phyloP scores from a whole-genome alignment of 2,113 vertebrate species.

The Carollia perspicillata region DNA sequence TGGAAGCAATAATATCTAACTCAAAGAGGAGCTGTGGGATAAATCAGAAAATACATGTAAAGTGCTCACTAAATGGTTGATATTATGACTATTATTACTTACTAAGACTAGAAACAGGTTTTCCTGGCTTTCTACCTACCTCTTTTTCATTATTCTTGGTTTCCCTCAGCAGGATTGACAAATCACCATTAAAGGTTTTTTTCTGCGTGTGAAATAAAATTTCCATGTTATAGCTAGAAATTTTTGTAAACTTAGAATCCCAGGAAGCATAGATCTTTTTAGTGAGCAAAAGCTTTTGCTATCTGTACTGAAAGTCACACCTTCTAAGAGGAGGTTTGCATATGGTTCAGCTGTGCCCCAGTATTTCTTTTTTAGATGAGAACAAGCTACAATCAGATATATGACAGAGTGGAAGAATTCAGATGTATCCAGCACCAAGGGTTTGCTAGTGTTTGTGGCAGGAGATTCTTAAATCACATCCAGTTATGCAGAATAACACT shows the following conservation, averaged over 20 bases:
- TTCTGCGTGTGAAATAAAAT: background rate
- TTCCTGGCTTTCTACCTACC: background rate
- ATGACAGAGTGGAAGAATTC: background rate
- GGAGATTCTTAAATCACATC: background rate
- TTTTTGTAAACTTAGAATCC: background rate
- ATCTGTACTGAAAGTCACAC: background rate
- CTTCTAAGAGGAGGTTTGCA: background rate
- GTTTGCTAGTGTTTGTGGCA: background rate
- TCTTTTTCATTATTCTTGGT: background rate
- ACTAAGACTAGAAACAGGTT: background rate
- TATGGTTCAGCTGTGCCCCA: background rate
- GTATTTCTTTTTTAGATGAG: background rate
- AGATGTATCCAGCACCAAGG: background rate
- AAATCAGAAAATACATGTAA: background rate
- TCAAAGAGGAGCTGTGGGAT: background rate
- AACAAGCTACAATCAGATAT: background rate
- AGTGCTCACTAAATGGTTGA: background rate
- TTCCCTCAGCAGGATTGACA: background rate
- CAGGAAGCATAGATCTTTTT: background rate
- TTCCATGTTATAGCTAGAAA: background rate
- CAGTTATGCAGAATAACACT: background rate
- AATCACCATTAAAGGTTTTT: background rate
- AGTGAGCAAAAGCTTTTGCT: background rate
- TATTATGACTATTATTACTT: background rate
- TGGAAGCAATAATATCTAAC: background rate